These are phyloP conservation scores for Taeniopygia guttata DNA, from an alignment of 2,797 vertebrate genomes.

Conservation along the genomic window DNA sequence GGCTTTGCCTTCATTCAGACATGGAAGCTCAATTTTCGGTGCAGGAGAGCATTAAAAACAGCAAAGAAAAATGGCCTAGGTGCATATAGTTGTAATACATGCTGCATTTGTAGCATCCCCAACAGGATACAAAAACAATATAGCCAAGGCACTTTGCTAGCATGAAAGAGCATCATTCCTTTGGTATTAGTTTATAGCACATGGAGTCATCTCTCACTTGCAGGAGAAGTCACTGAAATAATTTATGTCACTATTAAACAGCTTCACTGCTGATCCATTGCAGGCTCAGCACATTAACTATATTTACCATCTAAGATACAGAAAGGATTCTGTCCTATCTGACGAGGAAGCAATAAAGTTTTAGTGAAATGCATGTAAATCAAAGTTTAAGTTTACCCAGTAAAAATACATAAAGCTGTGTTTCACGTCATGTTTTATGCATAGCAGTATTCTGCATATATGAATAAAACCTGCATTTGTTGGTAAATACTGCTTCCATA, in stretches of 20 bases:
- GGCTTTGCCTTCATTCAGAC: slow-evolving; percentile 12
- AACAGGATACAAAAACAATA: slow-evolving; percentile 50
- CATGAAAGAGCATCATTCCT: slow-evolving; percentile 73
- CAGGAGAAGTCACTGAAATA: slow-evolving; percentile 81
- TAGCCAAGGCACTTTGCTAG: slow-evolving; percentile 34
- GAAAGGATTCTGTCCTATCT: slow-evolving; percentile 73
- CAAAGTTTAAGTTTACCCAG: slow-evolving; percentile 66
- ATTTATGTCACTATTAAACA: slow-evolving; percentile 84
- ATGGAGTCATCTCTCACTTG: slow-evolving; percentile 79
- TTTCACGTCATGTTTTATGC: slow-evolving; percentile 56
- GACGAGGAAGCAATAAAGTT: slow-evolving; percentile 74
- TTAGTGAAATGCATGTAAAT: slow-evolving; percentile 71
- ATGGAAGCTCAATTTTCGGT: slow-evolving; percentile 44
- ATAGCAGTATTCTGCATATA: slow-evolving; percentile 58
- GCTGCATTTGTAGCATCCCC: slow-evolving; percentile 46
- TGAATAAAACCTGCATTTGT: slow-evolving; percentile 63
- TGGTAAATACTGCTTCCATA: slow-evolving; percentile 39
- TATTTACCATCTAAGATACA: slow-evolving; percentile 87
- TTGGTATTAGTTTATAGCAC: slow-evolving; percentile 73
- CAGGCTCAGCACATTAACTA: slow-evolving; percentile 85
- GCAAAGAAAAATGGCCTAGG: slow-evolving; percentile 53
- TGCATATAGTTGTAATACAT: slow-evolving; percentile 57
- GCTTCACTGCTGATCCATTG: slow-evolving; percentile 72
- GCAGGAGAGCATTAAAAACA: slow-evolving; percentile 48
- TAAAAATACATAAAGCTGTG: slow-evolving; percentile 62